These are phyloP conservation scores for Coturnix japonica DNA, from an alignment of 2,113 vertebrate genomes.

Conservation along the genomic window DNA sequence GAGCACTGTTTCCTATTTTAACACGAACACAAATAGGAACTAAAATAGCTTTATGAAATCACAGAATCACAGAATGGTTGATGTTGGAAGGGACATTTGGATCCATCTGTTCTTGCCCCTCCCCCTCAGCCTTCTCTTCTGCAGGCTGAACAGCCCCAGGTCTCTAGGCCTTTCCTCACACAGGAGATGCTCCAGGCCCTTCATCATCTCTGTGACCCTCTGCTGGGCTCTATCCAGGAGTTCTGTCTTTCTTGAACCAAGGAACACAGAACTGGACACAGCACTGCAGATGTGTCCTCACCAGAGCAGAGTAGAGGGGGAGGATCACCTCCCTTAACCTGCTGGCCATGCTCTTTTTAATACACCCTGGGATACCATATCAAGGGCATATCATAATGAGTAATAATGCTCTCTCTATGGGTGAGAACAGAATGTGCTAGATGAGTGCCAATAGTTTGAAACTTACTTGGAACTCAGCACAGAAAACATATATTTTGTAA, in stretches of 20 bases:
- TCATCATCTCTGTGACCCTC: not conserved
- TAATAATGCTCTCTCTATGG: not conserved
- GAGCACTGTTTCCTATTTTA: not conserved
- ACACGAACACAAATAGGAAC: not conserved
- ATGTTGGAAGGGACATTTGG: not conserved
- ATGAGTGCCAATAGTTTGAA: not conserved
- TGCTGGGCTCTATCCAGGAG: not conserved
- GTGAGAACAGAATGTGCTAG: not conserved
- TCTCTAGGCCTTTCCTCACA: not conserved
- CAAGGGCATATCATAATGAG: not conserved
- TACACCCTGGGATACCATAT: not conserved
- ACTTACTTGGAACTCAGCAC: not conserved
- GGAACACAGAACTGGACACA: not conserved
- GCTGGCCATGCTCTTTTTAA: not conserved
- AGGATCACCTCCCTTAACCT: not conserved
- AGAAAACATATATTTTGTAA: not conserved
- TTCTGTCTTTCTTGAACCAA: not conserved
- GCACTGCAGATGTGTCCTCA: not conserved
- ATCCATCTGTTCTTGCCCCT: not conserved
- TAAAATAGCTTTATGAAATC: constrained; percentile 22
- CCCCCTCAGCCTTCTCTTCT: no score
- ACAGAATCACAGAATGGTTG: not conserved
- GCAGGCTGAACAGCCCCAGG: no score
- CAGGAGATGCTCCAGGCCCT: not conserved
- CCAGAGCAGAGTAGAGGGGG: not conserved